Conservation (phyloP, 2,113 vertebrate species). For the Pterophyllum scalare region DNA sequence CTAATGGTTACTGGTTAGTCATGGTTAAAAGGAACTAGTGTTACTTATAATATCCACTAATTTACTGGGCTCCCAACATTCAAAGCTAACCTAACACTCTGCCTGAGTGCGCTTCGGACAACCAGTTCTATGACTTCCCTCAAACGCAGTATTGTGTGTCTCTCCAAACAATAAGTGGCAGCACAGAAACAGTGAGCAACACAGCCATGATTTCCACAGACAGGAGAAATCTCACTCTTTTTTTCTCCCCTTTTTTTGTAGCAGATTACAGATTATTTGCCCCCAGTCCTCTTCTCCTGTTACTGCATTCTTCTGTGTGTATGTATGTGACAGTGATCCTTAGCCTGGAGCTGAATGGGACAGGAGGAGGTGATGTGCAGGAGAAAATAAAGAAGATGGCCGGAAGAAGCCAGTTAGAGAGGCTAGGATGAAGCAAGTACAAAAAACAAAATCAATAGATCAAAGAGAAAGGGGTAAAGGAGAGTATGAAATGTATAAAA, state of each 20-base stretch:
- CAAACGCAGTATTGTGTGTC: not conserved
- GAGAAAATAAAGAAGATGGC: not conserved
- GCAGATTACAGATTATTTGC: constrained; percentile 10
- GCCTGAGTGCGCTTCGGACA: not conserved
- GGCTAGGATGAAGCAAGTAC: not conserved
- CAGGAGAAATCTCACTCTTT: not conserved
- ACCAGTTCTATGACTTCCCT: not conserved
- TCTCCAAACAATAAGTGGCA: not conserved
- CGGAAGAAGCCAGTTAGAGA: not conserved
- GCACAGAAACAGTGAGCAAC: not conserved
- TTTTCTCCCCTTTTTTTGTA: not conserved
- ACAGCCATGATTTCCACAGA: not conserved
- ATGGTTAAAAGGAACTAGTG: too few species aligned
- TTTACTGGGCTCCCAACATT: not conserved
- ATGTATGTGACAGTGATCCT: constrained; percentile 54
- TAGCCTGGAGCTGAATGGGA: constrained; percentile 47
- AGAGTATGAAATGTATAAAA: not conserved
- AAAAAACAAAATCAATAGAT: not conserved
- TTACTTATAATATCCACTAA: not conserved
- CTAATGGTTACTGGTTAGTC: too few species aligned
- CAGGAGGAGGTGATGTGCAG: not conserved
- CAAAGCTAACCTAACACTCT: not conserved
- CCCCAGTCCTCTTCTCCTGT: constrained; percentile 35
- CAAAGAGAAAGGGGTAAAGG: not conserved
- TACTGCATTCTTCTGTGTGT: constrained; percentile 52